phyloP scores from a whole-genome alignment of 2,888 invertebrate genomes.

The Cerceris ruficornis region DNA sequence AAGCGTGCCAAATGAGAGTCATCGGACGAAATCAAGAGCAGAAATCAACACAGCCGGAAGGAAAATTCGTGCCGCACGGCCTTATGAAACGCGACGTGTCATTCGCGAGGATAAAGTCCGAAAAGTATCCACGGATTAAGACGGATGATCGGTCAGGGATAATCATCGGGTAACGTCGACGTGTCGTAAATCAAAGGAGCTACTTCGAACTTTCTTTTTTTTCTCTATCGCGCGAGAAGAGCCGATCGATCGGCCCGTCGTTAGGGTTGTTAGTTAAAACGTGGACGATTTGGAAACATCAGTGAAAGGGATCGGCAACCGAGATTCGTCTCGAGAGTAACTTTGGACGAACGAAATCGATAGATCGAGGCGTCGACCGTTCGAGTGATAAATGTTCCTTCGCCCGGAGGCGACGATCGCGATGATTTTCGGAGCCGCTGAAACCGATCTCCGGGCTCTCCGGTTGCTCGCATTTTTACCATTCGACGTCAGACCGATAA shows the following conservation, averaged over 20 bases:
- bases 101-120: not conserved
- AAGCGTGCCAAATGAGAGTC: not conserved
- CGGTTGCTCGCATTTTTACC: conserved; percentile 53
- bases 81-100: not conserved
- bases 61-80: no score
- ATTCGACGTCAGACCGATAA: conserved; percentile 32
- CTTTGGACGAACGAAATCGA: conserved; percentile 18
- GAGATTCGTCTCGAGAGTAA: no score
- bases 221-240: conserved; percentile 13
- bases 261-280: conserved; percentile 28
- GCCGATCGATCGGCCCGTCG: conserved; percentile 1
- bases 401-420: conserved; percentile 37
- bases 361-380: conserved; percentile 51
- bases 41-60: not conserved
- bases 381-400: conserved; percentile 49
- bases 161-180: conserved; percentile 29
- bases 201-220: conserved; percentile 41
- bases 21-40: not conserved
- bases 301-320: conserved; percentile 51
- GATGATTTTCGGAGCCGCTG: conserved; percentile 43
- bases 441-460: conserved; percentile 53
- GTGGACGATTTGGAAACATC: conserved; percentile 55
- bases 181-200: conserved; percentile 36
- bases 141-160: conserved; percentile 30
- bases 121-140: conserved; percentile 22